Evolutionary conservation across 1,140 invertebrate species (phyloP), one percentile per base, ranked within the genome.

Genomic region (Oscheius sp.): DNA sequence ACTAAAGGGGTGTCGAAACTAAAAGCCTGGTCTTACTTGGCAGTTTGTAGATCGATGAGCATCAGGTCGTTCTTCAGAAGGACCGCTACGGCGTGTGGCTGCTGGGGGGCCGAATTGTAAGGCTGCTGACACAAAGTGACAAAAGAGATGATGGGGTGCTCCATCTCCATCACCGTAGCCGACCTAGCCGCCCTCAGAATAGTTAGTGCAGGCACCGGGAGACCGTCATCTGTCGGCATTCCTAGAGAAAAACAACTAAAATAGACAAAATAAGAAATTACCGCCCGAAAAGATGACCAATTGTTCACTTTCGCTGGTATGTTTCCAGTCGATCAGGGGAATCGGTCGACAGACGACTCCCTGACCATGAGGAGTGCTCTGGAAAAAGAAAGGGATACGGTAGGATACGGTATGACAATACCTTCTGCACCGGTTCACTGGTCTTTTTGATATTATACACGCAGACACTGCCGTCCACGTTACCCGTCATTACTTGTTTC

Each of bases 131-230:
- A 95, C 4, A 84, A 58, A 1, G 80, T 61, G 29, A 97, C 90
- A 88, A 99, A 98, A 88, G 97, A 95, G 61, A 98, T 90, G 61
- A 99, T 94, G 83, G 91, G 92, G 86, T 97, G 93, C 83, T 99
- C 96, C 96, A 99, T 98, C 88, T 99, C 95, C 77, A 98, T 87
- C 62, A 97, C 94, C 1, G 95, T 97, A 45, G 93, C 96, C 74
- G 91, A 91, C 88, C 94, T 94, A 67, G 91, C 92, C 85, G 93
- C 92, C 28, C 95, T 96, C 83, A 99, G 91, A 85, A 93, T 94
- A 74, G 94, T 94, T 68, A 93, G 93, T 80, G 82, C 79, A 75
- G 81, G 61, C 42, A 84, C 55, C 23, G 72, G 67, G 1, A 78
- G 77, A 3, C 79, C 83, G 32, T 84, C 83, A 46, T 83, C 82